phyloP scores from a whole-genome alignment of 2,888 invertebrate species.

The Limnephilus auricula region DNA sequence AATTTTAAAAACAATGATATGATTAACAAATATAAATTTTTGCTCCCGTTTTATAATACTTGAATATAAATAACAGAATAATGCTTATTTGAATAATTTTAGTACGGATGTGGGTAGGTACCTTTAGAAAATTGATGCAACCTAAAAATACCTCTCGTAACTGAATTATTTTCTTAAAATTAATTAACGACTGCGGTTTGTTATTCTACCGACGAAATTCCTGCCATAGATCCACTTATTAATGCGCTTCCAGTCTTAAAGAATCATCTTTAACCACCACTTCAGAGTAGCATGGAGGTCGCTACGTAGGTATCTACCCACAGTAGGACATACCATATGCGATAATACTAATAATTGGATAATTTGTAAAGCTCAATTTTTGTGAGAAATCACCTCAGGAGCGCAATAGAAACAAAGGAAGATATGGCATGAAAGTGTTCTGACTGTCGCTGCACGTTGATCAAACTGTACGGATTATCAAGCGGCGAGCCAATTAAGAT shows the following conservation, averaged over 20 bases:
- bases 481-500: too few relatives aligned
- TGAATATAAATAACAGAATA: not conserved
- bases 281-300: not conserved
- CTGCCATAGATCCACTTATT: constrained; percentile 19
- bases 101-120: not conserved
- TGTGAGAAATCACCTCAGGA: too few relatives aligned
- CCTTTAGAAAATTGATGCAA: not conserved
- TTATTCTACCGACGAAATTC: constrained; percentile 26
- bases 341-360: too few relatives aligned
- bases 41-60: too few relatives aligned
- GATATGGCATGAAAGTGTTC: too few relatives aligned
- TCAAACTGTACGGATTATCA: too few relatives aligned
- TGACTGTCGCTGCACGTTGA: too few relatives aligned
- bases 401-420: too few relatives aligned
- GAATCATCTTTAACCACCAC: not conserved
- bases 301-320: not conserved
- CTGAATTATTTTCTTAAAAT: not conserved
- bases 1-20: too few relatives aligned
- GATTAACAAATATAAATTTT: too few relatives aligned
- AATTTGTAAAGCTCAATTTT: too few relatives aligned
- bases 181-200: constrained; percentile 6
- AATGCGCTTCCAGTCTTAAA: constrained; percentile 12
- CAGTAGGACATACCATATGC: too few relatives aligned
- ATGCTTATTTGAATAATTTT: not conserved
- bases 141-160: constrained; percentile 13